Conservation (phyloP, 2,888 invertebrate species). For the Sarcophaga variegata region DNA sequence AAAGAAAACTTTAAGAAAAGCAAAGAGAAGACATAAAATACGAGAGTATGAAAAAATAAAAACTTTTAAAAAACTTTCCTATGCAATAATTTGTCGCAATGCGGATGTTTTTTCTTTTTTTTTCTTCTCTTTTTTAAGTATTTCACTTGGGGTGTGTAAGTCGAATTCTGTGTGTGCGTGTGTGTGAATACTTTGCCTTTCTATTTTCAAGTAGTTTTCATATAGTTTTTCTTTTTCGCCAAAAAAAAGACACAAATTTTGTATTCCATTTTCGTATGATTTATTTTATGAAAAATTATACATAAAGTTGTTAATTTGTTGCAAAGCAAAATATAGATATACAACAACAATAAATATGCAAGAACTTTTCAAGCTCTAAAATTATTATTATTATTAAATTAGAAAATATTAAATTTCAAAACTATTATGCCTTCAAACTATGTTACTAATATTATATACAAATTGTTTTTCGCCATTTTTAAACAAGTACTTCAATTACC, state of each 20-base stretch:
- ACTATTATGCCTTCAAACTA: background rate
- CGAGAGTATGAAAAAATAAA: slow-evolving; percentile 2
- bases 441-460: background rate
- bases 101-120: slow-evolving; percentile 68
- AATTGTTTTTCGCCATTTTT: no score
- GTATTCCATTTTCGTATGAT: slow-evolving; percentile 60
- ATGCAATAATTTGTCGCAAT: slow-evolving; percentile 74
- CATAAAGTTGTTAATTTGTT: slow-evolving; percentile 58
- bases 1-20: slow-evolving; percentile 61
- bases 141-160: slow-evolving; percentile 39
- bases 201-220: slow-evolving; percentile 50
- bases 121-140: slow-evolving; percentile 16
- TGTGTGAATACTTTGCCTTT: slow-evolving; percentile 9
- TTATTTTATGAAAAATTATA: slow-evolving; percentile 60
- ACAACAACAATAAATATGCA: no score
- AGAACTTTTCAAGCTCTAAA: no score
- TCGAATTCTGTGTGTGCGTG: background rate
- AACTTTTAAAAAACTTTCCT: slow-evolving; percentile 62
- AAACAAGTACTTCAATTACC: no score
- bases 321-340: background rate
- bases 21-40: slow-evolving; percentile 54
- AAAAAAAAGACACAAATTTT: background rate
- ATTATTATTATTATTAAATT: no score
- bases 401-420: background rate
- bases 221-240: slow-evolving; percentile 22